Percentiles rank a stretch among this genome's conserved stretches.
phyloP scores from a whole-genome alignment of 2,113 vertebrate species.

The Callocephalon fimbriatum region DNA sequence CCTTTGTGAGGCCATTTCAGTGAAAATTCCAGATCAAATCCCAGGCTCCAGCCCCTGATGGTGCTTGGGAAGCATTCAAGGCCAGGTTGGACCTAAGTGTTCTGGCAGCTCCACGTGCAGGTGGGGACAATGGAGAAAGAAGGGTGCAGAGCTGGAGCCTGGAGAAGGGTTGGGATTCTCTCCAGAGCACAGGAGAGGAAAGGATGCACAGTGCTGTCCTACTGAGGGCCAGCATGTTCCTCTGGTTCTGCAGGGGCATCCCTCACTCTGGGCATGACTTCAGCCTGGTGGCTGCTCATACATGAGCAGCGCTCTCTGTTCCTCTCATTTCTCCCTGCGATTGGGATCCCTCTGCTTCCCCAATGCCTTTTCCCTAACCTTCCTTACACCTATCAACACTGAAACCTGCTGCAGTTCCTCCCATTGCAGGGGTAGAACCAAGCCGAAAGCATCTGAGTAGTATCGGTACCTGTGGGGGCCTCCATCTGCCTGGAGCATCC shows the following conservation, averaged over 20 bases:
- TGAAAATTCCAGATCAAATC: neutral
- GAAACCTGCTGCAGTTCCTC: neutral
- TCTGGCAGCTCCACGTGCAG: neutral
- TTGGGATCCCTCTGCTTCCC: neutral
- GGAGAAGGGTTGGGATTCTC: neutral
- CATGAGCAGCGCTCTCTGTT: accelerated
- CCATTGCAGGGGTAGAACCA: neutral
- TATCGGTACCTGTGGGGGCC: neutral
- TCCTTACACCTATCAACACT: neutral
- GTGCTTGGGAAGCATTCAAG: neutral
- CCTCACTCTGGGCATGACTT: neutral
- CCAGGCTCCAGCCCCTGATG: neutral
- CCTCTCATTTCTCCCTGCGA: neutral
- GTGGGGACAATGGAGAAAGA: neutral
- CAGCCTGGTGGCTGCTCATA: neutral
- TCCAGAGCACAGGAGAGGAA: neutral
- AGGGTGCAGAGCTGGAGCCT: neutral
- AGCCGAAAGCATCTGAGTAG: no score
- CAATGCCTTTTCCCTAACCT: neutral
- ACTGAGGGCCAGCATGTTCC: neutral
- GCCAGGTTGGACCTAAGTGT: neutral
- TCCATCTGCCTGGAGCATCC: neutral
- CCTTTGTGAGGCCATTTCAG: neutral
- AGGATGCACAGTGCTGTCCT: neutral
- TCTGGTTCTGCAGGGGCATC: neutral